These are phyloP conservation scores for Sylvietta virens DNA, from an alignment of 2,113 vertebrate genomes.

Conservation along the genomic window DNA sequence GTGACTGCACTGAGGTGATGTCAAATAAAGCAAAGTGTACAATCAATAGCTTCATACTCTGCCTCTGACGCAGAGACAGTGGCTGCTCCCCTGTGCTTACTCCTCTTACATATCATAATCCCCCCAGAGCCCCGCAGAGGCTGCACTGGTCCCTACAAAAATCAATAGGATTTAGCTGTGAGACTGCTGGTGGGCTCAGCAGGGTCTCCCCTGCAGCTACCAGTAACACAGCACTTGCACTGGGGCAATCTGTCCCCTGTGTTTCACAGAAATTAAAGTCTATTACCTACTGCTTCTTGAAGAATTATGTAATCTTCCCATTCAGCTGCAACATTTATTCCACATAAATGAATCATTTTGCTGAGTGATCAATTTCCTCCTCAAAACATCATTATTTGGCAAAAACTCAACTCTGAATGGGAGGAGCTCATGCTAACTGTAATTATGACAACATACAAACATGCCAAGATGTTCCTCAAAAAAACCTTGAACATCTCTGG, in stretches of 20 bases:
- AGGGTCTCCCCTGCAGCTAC: neutral
- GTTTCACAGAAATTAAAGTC: neutral
- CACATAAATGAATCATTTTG: neutral
- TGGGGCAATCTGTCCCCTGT: neutral
- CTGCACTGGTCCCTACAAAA: neutral
- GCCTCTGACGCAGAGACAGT: neutral
- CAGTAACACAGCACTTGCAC: neutral
- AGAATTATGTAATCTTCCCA: neutral
- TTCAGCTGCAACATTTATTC: neutral
- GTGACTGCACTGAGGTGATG: neutral
- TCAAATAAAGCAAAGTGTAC: neutral
- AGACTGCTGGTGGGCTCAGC: neutral
- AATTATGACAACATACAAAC: neutral
- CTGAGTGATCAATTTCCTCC: neutral
- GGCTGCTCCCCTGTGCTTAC: neutral
- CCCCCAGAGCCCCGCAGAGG: neutral
- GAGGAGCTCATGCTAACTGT: neutral
- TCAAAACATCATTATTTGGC: neutral
- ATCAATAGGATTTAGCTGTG: neutral
- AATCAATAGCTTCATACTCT: neutral
- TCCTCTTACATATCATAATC: neutral
- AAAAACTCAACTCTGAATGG: neutral
- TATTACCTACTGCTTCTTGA: neutral
- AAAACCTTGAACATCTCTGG: neutral
- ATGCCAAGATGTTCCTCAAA: conserved; percentile 17